These are phyloP conservation scores for Porphyrio hochstetteri DNA, from an alignment of 2,113 vertebrate species.

Conservation along the genomic window DNA sequence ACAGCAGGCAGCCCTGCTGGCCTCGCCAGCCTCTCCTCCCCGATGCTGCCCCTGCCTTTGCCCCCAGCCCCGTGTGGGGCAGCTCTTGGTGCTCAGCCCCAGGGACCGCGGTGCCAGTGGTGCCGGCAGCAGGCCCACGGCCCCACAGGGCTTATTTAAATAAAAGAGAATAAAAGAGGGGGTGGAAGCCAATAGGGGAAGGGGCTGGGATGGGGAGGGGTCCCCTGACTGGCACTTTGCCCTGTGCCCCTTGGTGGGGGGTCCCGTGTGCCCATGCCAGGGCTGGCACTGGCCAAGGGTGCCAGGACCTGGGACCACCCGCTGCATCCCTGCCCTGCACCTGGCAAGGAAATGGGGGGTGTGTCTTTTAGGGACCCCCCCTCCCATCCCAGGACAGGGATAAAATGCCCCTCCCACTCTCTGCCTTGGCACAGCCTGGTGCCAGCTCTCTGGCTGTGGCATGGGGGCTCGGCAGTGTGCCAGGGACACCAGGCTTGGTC, in stretches of 20 bases:
- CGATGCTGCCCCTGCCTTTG: not conserved
- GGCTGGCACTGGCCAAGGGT: not conserved
- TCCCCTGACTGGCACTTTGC: not conserved
- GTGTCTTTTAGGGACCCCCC: not conserved
- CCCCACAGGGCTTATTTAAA: not conserved
- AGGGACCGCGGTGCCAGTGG: not conserved
- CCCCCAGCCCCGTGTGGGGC: not conserved
- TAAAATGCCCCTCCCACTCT: not conserved
- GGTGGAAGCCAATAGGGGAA: not conserved
- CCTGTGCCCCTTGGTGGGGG: not conserved
- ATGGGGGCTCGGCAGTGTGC: accelerated
- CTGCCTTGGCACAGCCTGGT: not conserved
- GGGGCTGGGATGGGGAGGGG: not conserved
- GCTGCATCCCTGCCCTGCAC: not conserved
- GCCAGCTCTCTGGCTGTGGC: not conserved
- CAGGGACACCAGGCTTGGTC: accelerated
- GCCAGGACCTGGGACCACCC: not conserved
- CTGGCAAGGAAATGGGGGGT: accelerated
- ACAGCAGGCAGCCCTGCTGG: not conserved
- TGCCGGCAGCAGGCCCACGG: not conserved
- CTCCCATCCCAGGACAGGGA: accelerated
- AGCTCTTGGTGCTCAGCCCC: slow-evolving; percentile 28
- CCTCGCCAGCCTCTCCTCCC: not conserved
- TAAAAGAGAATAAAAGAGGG: not conserved
- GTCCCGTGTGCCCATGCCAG: not conserved